These are phyloP conservation scores for Chiloscyllium punctatum DNA, from an alignment of 2,797 vertebrate genomes.

Conservation along the genomic window DNA sequence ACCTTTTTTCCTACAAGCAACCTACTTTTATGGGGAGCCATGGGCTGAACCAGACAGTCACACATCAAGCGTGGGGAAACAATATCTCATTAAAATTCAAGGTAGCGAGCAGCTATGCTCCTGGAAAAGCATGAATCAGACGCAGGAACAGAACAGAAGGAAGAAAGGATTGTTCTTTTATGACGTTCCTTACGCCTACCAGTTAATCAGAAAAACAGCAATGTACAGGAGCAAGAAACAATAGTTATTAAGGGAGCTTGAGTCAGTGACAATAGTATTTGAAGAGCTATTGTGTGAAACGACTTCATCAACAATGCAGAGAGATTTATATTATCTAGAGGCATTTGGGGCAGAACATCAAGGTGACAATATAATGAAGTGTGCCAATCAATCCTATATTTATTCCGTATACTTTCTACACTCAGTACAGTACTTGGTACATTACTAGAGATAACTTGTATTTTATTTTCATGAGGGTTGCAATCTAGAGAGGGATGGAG, in stretches of 20 bases:
- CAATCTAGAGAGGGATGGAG: not conserved
- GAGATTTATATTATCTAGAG: not conserved
- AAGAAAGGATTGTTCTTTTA: not conserved
- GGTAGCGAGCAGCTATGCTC: not conserved
- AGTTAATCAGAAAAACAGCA: not conserved
- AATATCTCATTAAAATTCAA: not conserved
- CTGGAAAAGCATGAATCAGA: slow-evolving; percentile 1
- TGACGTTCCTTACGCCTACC: not conserved
- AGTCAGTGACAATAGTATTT: not conserved
- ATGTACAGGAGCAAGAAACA: not conserved
- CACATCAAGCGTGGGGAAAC: not conserved
- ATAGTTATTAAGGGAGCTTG: not conserved
- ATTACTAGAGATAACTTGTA: not conserved
- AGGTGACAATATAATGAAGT: not conserved
- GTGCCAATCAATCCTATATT: not conserved
- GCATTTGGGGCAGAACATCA: not conserved
- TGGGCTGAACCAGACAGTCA: not conserved
- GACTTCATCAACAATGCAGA: not conserved
- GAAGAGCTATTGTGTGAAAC: not conserved
- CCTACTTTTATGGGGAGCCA: not conserved
- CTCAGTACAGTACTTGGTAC: not conserved
- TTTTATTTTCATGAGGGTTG: not conserved
- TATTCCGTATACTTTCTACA: not conserved
- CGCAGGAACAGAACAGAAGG: not conserved
- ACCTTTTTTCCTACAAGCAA: not conserved